Evolutionary conservation across 2,113 vertebrate species (phyloP).

Genomic region (Pangasianodon gigas): DNA sequence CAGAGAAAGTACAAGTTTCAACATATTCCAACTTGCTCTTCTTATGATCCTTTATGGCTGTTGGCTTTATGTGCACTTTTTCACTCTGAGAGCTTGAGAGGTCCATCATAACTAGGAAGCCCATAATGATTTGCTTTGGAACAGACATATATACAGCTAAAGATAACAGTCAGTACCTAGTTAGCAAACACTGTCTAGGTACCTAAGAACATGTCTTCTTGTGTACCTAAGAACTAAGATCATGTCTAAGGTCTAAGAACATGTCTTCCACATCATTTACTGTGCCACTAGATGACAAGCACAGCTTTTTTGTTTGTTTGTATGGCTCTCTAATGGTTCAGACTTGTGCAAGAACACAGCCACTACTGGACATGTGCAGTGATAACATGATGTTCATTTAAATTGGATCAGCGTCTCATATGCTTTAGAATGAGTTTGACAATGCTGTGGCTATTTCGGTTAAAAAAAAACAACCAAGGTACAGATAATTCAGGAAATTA

Average conservation of each 20-base stretch:
- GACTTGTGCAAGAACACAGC: not conserved
- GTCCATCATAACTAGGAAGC: not conserved
- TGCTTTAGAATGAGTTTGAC: not conserved
- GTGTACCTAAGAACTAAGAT: too few species aligned
- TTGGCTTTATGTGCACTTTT: not conserved
- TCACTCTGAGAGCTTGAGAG: not conserved
- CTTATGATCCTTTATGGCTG: not conserved
- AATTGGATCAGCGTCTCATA: not conserved
- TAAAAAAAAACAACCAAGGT: not conserved
- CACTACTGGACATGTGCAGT: not conserved
- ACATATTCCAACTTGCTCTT: not conserved
- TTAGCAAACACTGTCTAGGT: not conserved
- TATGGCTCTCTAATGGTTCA: constrained; percentile 14
- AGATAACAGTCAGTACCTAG: constrained; percentile 4
- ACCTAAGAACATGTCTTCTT: not conserved
- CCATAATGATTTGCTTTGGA: not conserved
- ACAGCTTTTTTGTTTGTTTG: not conserved
- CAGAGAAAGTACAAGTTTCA: too few species aligned
- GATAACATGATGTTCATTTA: not conserved
- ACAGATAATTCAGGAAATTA: not conserved
- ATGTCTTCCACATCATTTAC: constrained; percentile 14
- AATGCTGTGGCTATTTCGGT: not conserved
- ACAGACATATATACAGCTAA: not conserved
- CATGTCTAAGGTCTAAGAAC: not conserved
- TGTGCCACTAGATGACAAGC: not conserved